Conservation (phyloP, 2,113 vertebrate genomes). For the Calonectris borealis region DNA sequence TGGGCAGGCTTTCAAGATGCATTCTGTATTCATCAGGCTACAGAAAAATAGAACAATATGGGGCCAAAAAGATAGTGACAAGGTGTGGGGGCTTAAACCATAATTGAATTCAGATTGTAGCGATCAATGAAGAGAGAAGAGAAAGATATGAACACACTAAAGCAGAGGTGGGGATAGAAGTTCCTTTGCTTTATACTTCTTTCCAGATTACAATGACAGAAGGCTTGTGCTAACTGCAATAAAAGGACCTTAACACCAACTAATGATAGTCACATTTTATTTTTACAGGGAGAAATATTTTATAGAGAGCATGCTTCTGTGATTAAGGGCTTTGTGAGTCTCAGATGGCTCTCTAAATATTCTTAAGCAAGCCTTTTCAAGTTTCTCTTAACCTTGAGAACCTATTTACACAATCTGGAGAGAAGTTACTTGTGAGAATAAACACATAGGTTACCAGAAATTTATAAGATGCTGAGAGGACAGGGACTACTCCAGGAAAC, state of each 20-base stretch:
- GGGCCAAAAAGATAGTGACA: not conserved
- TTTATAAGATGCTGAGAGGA: not conserved
- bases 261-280: not conserved
- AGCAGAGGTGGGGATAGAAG: not conserved
- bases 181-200: not conserved
- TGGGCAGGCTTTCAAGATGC: not conserved
- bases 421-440: not conserved
- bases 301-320: not conserved
- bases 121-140: not conserved
- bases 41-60: constrained; percentile 11
- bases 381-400: not conserved
- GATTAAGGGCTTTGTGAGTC: not conserved
- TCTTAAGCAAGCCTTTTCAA: not conserved
- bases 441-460: not conserved
- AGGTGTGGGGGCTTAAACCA: not conserved
- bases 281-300: not conserved
- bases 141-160: not conserved
- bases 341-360: not conserved
- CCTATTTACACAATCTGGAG: not conserved
- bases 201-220: not conserved
- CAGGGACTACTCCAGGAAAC: not conserved
- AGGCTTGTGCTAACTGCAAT: not conserved
- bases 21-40: not conserved
- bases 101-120: not conserved
- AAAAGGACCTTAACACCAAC: not conserved